These are phyloP conservation scores for Emydoidea blandingii DNA, from an alignment of 2,797 vertebrate species.

Conservation along the genomic window DNA sequence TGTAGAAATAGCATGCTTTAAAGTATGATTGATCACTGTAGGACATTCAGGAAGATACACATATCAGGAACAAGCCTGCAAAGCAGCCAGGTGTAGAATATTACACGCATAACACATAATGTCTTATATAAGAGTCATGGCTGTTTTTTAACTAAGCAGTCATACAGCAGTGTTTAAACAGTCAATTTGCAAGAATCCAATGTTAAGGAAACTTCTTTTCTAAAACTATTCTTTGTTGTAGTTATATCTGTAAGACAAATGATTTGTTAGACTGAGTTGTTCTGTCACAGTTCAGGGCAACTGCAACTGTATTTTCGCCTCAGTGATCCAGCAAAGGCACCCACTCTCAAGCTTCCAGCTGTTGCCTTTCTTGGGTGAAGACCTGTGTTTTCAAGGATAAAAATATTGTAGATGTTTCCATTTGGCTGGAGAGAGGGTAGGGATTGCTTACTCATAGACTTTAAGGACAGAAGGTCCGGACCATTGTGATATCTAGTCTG, in stretches of 20 bases:
- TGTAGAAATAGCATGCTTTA: background rate
- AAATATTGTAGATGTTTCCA: no score
- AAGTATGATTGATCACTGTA: background rate
- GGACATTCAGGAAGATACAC: fast-evolving
- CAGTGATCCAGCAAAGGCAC: no score
- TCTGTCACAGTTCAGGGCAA: background rate
- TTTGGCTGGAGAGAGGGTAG: background rate
- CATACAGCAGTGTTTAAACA: background rate
- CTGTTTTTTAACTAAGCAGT: background rate
- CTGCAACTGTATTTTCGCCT: no score
- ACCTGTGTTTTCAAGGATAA: no score
- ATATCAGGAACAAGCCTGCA: background rate
- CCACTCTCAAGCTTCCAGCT: no score
- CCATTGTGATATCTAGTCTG: no score
- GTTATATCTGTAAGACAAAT: fast-evolving
- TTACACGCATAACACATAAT: background rate
- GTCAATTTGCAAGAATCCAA: background rate
- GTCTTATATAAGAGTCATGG: background rate
- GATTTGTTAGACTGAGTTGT: background rate
- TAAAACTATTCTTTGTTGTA: background rate
- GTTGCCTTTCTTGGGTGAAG: no score
- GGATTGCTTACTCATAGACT: background rate
- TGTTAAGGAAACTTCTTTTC: background rate
- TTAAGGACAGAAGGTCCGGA: no score
- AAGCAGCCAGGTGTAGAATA: background rate